Conservation (phyloP, 2,113 vertebrate genomes). For the Perca flavescens region DNA sequence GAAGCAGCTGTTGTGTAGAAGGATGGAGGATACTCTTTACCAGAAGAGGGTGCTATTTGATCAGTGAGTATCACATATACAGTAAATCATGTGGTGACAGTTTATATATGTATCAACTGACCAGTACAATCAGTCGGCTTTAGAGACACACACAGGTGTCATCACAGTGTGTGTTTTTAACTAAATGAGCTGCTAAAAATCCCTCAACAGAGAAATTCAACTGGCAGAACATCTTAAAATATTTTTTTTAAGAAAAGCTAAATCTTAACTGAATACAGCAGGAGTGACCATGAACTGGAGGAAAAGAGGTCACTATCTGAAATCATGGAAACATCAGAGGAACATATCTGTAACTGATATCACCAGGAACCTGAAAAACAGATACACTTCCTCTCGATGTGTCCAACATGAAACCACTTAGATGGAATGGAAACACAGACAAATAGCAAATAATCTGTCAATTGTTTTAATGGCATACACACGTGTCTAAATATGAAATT, state of each 20-base stretch:
- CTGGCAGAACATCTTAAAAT: background rate
- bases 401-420: background rate
- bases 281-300: background rate
- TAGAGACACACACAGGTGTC: background rate
- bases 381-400: background rate
- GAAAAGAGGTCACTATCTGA: background rate
- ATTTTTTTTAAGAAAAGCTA: no score
- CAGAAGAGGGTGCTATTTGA: conserved; percentile 76
- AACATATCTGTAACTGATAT: background rate
- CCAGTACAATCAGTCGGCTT: background rate
- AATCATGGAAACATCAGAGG: background rate
- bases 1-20: conserved; percentile 34
- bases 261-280: background rate
- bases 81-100: conserved; percentile 13
- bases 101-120: background rate
- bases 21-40: conserved; percentile 22
- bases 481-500: background rate
- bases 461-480: background rate
- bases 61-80: conserved; percentile 5
- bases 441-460: background rate
- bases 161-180: background rate
- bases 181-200: background rate
- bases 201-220: background rate
- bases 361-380: no score
- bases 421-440: background rate